Base-by-base conservation (phyloP, 2,113 vertebrate species). In the Elachura formosa region DNA sequence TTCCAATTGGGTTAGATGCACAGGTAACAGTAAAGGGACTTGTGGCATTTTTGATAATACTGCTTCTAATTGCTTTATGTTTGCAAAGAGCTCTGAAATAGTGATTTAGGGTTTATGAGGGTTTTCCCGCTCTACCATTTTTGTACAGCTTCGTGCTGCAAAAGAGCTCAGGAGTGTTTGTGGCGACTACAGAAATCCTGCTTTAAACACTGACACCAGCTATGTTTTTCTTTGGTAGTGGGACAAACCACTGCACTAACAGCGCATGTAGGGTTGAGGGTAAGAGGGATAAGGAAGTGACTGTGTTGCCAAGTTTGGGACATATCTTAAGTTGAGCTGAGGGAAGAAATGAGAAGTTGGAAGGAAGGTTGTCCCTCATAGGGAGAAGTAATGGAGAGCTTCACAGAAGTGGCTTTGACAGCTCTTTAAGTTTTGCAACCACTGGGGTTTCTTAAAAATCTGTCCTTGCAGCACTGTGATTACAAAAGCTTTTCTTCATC, bases 1-100 rank as follows among this genome's bases (percentile, higher is more conserved):
- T 95, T 96, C 93, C 92, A 93, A 73, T 93, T 94, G 95, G 96
- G 95, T 93, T 96, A 96, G 90, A 93, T 93, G 48, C 74, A 95
- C 81, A 97, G 89, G 92, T 90, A 96, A 96, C 81, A 94, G 89
- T 91, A 89, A 96, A 96, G 92, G 94, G 89, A 92, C 87, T 94
- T 72, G 23, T 76, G 91, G 74, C 69, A 94, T 90, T 89, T 85
- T 85, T 93, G 54, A 14, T 87, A 62, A 95, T 82, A 77, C 51
- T 95, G 58, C 58, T 95, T 84, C 87, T 96, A 72, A 63, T 69
- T 59, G 64, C 56, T 74, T 22, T 69, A 36, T 74, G 67, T 84
- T 92, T 84, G 48, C 55, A 74, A 74, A 89, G 93, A 94, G 72
- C 51, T 91, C 87, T 91, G 72, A 87, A 87, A 67, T 5, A 66